Base-by-base conservation (phyloP, 2,888 invertebrate genomes). In the Luperina testacea region DNA sequence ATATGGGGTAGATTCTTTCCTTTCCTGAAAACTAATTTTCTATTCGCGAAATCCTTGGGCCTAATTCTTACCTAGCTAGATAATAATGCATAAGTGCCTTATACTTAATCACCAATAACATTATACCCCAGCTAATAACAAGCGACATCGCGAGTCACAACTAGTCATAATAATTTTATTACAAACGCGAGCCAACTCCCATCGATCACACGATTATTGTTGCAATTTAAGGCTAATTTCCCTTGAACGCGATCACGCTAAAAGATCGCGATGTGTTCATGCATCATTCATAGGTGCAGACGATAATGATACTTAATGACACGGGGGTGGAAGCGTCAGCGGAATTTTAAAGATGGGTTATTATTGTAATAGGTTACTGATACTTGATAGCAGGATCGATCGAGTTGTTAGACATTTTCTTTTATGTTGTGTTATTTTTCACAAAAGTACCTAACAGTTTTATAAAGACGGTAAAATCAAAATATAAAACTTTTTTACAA, bases 261-360 rank as follows among this genome's bases (percentile, higher is more conserved):
- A 86, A 90, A 92, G 93, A 94, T 93, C 93, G 93, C 93, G 91
- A 92, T 93, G 94, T 89, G 77, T 92, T 95, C 95, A 95, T 95
- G 93, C 93, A 93, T 94, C 92, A 96, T 96, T 94, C 95, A 95
- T 80, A 91, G 90, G 80, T 87, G 90, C 89, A 90, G 83, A 91
- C 92, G 92, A 95, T 95, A 95, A 94, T 94, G 91, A 93, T 82
- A 91, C 88, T 88, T 95, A 95, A 95, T 94, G 91, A 92, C 88
- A 89, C 81, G 86, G 90, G 91, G 90, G 86, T 84, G 74, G 72
- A 61, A 87, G 70, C 81, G 80, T 75, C 64, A 73, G 73, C n/a
- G 48, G 81, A 82, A 77, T 82, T 84, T 86, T 81, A 88, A 88
- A 87, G 74, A 84, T 76, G 7, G 80, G 77, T 87, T 82, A 85